Evolutionary conservation across 1,140 invertebrate species (phyloP), one percentile per base, ranked within the genome.

Genomic region (Nasonia longicornis): DNA sequence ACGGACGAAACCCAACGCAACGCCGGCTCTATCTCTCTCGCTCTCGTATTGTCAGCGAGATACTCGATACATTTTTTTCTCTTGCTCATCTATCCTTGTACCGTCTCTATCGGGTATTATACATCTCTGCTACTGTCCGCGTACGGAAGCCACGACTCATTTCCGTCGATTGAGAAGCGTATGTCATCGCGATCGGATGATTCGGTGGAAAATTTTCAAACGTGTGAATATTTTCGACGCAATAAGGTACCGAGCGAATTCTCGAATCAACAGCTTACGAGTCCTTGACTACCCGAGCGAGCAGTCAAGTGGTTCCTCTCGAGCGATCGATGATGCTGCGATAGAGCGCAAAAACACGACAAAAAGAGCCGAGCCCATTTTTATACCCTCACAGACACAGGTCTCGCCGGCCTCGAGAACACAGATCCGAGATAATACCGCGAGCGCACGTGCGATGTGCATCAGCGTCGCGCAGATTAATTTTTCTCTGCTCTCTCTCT

Each of bases 11-110:
- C 85, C 84, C 83, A 85, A 87, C 85, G 78, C 85, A 70, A 11
- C 11, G 48, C 52, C 20, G 58, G 82, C 77, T 38, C 38, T 26
- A 26, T 26, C 26, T 26, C 1, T 26, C 26, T 26, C 26, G 26
- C 42, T 52, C 0, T 52, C 3, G 52, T 8, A 64, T 52, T 76
- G 73, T 71, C 22, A 42, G 26, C 4, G 70, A 80, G 89, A 88
- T 82, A 90, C 87, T 90, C 85, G 89, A 91, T 90, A 91, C 89
- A 89, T 89, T 87, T 80, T 82, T 48, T 66, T 76, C 69, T 58
- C 26, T 10, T 14, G 4, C 38, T 71, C 38, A 10, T 35, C 35
- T 71, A 16, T 71, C 66, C 26, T 29, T 11, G 42, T 6, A 67
- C 8, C 29, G 52, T 70, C 52, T 63, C 2, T 35, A 14, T 20